These are phyloP conservation scores for Carterocephalus palaemon DNA, from an alignment of 2,888 invertebrate genomes.

Conservation along the genomic window DNA sequence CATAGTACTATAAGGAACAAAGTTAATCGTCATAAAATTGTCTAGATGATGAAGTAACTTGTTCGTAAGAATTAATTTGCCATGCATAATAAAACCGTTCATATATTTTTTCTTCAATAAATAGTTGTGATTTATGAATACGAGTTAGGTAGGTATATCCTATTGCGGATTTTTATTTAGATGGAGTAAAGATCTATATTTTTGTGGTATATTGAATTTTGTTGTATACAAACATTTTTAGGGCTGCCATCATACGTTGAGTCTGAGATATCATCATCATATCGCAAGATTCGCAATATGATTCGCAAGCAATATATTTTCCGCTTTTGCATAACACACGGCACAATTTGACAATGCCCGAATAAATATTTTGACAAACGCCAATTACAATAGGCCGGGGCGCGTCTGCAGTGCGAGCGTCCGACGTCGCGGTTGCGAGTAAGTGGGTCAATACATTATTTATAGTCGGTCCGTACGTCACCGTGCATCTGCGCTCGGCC, in stretches of 20 bases:
- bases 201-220: too few species aligned
- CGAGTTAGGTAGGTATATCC: too few species aligned
- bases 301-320: not conserved
- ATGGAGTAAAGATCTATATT: too few species aligned
- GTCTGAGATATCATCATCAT: not conserved
- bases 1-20: too few species aligned
- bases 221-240: too few species aligned
- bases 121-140: too few species aligned
- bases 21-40: too few species aligned
- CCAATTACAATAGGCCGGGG: conserved; percentile 14
- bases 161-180: too few species aligned
- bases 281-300: not conserved
- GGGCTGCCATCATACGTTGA: not conserved
- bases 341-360: conserved; percentile 12
- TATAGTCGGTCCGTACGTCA: conserved; percentile 51
- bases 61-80: too few species aligned
- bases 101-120: too few species aligned
- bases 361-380: conserved; percentile 24
- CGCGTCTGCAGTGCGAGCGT: conserved; percentile 11
- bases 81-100: too few species aligned
- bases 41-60: too few species aligned
- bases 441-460: conserved; percentile 66
- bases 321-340: conserved; percentile 5
- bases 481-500: conserved; percentile 10
- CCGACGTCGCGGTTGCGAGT: conserved; percentile 22